Evolutionary conservation across 2,113 vertebrate genomes (phyloP).

Genomic region (Donacobius atricapilla): DNA sequence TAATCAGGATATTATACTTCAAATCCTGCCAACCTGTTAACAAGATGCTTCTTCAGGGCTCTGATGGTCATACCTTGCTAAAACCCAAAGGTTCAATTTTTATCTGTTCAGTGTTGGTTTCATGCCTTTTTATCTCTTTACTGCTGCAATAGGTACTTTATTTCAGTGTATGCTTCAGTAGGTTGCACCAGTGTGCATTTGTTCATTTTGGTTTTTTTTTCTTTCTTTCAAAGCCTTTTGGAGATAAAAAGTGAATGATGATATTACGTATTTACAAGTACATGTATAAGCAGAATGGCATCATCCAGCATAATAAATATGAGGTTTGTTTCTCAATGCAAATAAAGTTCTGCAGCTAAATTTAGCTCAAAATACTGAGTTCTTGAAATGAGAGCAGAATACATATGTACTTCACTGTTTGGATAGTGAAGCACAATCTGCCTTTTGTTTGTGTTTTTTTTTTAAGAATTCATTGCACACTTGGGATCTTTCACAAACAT

Average conservation of each 20-base stretch:
- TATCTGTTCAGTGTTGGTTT: neutral
- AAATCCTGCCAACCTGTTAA: neutral
- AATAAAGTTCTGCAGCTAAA: neutral
- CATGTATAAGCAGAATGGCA: neutral
- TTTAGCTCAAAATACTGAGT: neutral
- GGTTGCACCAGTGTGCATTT: neutral
- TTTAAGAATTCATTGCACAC: neutral
- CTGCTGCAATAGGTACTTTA: neutral
- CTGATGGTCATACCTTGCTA: neutral
- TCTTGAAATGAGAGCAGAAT: neutral
- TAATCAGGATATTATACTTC: conserved; percentile 1
- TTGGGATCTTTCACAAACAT: neutral
- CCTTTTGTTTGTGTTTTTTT: no score
- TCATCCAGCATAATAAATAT: neutral
- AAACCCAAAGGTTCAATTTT: neutral
- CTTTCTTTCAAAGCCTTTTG: neutral
- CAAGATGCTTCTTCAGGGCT: neutral
- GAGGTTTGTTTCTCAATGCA: neutral
- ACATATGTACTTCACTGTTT: neutral
- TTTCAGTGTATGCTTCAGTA: neutral
- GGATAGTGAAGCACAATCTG: neutral
- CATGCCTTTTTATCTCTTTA: neutral
- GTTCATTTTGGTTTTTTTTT: neutral
- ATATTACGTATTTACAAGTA: neutral
- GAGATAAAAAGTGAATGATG: neutral